Evolutionary conservation across 2,888 invertebrate genomes (phyloP).

Genomic region (Amphipyra tragopoginis): DNA sequence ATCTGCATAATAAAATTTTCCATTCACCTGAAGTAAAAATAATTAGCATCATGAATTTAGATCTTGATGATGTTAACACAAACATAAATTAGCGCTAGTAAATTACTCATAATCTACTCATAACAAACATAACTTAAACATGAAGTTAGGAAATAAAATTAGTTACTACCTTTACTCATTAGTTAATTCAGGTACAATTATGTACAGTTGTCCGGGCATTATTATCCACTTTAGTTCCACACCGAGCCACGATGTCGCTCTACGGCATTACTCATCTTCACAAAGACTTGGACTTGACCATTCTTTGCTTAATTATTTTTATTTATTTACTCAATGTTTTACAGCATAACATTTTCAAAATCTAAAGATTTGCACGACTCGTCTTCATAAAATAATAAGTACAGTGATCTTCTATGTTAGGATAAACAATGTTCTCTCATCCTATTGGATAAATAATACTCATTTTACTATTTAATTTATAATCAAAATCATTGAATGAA

Average conservation of each 20-base stretch:
- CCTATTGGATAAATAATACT: slow-evolving; percentile 5
- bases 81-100: neutral
- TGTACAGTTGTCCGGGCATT: slow-evolving; percentile 25
- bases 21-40: neutral
- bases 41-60: slow-evolving; percentile 1
- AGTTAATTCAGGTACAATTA: slow-evolving; percentile 42
- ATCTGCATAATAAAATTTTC: neutral
- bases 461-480: neutral
- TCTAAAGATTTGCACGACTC: neutral
- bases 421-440: slow-evolving; percentile 19
- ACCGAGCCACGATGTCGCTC: slow-evolving; percentile 30
- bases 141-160: slow-evolving; percentile 16
- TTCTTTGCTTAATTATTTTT: slow-evolving; percentile 13
- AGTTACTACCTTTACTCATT: slow-evolving; percentile 30
- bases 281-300: slow-evolving; percentile 25
- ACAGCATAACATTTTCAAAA: neutral
- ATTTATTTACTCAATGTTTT: slow-evolving; percentile 5
- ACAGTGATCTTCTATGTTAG: neutral
- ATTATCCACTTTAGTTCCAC: slow-evolving; percentile 44
- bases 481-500: slow-evolving; percentile 1
- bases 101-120: slow-evolving; percentile 3
- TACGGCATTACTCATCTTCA: slow-evolving; percentile 27
- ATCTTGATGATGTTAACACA: slow-evolving; percentile 2
- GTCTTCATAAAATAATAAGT: neutral
- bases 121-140: slow-evolving; percentile 6